These are phyloP conservation scores for Aphrophora alni DNA, from an alignment of 2,888 invertebrate genomes.

Conservation along the genomic window DNA sequence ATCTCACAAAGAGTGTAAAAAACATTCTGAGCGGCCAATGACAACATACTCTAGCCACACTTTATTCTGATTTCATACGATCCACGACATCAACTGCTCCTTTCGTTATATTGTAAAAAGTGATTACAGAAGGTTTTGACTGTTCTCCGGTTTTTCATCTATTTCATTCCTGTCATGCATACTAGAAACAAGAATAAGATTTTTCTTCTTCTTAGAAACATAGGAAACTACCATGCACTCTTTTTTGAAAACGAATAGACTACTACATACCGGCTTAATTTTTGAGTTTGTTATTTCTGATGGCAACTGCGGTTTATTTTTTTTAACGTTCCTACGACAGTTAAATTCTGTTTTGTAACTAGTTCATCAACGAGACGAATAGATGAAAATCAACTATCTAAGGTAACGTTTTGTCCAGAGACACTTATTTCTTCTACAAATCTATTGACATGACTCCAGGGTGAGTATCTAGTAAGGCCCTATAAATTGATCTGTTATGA, in stretches of 20 bases:
- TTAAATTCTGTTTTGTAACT: too few species aligned
- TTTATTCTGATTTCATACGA: neutral
- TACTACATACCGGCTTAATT: neutral
- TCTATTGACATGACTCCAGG: too few species aligned
- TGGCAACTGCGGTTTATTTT: too few species aligned
- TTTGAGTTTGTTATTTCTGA: neutral
- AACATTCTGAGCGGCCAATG: neutral
- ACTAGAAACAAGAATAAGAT: neutral
- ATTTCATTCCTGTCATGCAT: neutral
- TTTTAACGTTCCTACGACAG: too few species aligned
- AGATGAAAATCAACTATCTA: too few species aligned
- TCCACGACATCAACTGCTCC: neutral
- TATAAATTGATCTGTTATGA: too few species aligned
- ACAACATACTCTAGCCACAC: neutral
- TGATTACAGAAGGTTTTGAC: neutral
- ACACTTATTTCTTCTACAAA: too few species aligned
- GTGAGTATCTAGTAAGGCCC: too few species aligned
- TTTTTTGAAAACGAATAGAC: neutral
- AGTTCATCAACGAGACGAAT: too few species aligned
- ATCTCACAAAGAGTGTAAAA: neutral
- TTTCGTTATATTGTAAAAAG: neutral
- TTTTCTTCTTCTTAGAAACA: neutral
- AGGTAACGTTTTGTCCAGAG: too few species aligned
- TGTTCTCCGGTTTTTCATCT: neutral
- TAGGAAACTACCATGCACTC: neutral